Percentiles rank a stretch among this genome's conserved stretches.
phyloP scores from a whole-genome alignment of 1,140 invertebrate species.

The Anagrus nilaparvatae region DNA sequence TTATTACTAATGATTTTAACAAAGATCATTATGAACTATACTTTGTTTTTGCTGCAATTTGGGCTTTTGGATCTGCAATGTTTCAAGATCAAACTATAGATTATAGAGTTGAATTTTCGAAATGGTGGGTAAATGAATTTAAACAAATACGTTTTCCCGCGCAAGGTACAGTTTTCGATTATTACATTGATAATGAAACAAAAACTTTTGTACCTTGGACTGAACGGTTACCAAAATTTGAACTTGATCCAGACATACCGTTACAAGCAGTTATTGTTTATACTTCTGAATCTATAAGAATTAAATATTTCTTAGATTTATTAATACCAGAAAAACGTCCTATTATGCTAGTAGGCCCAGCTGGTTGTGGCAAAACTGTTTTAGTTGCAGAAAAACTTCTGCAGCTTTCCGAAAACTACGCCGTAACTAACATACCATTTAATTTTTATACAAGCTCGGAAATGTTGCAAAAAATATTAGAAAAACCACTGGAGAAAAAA shows the following conservation, averaged over 20 bases:
- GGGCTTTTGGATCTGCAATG: conserved; percentile 93
- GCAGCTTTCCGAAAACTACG: conserved; percentile 74
- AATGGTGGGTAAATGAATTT: conserved; percentile 96
- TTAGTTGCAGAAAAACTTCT: conserved; percentile 77
- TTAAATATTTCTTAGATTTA: conserved; percentile 82
- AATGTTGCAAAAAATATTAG: conserved; percentile 90
- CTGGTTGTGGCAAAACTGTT: conserved; percentile 86
- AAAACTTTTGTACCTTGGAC: conserved; percentile 86
- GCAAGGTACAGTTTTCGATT: conserved; percentile 91
- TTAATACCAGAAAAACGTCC: conserved; percentile 81
- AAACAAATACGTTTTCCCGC: conserved; percentile 88
- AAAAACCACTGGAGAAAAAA: conserved; percentile 95
- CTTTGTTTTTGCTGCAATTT: conserved; percentile 91
- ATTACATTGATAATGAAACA: conserved; percentile 81
- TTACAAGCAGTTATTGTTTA: conserved; percentile 88
- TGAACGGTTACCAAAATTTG: conserved; percentile 79
- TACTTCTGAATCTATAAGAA: conserved; percentile 83
- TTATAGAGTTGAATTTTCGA: conserved; percentile 80
- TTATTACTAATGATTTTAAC: conserved; percentile 75
- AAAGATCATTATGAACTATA: conserved; percentile 94
- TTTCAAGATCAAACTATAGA: conserved; percentile 83
- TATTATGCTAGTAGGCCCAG: conserved; percentile 87
- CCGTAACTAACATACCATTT: conserved; percentile 85
- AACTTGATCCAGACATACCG: conserved; percentile 83
- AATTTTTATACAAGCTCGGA: conserved; percentile 96